These are phyloP conservation scores for Callimorpha dominula DNA, from an alignment of 2,888 invertebrate species.

Conservation along the genomic window DNA sequence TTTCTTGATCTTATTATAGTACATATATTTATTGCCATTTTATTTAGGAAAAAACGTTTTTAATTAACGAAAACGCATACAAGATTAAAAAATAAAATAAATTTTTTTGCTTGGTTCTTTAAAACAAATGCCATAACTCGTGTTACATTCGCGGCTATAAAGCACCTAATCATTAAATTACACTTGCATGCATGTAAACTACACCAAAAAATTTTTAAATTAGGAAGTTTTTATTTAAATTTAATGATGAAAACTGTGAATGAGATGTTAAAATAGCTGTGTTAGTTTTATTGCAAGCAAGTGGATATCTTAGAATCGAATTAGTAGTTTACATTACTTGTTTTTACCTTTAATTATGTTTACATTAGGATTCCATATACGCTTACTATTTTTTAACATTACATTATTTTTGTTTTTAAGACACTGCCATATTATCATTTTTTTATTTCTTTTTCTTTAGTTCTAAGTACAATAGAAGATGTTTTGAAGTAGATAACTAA, in stretches of 20 bases:
- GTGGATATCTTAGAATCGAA: constrained; percentile 14
- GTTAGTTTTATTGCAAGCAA: constrained; percentile 35
- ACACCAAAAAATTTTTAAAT: neutral
- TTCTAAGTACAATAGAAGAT: constrained; percentile 36
- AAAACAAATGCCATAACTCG: neutral
- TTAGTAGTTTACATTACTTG: constrained; percentile 45
- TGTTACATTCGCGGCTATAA: neutral
- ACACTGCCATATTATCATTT: constrained; percentile 76
- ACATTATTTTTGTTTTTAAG: constrained; percentile 60
- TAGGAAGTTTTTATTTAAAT: neutral
- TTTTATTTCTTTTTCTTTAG: constrained; percentile 40
- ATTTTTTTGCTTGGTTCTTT: neutral
- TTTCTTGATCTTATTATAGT: neutral
- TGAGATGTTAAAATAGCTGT: constrained; percentile 4
- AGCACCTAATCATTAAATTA: neutral
- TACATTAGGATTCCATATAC: constrained; percentile 65
- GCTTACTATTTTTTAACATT: constrained; percentile 79
- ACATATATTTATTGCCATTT: neutral
- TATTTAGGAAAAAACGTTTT: neutral
- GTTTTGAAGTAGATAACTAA: constrained; percentile 34
- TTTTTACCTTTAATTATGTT: constrained; percentile 42
- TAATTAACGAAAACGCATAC: neutral
- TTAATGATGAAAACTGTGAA: neutral
- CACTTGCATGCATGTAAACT: constrained; percentile 5
- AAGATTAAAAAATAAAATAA: neutral